Base-by-base conservation (phyloP, 2,888 invertebrate genomes). In the Drosophila mimica region DNA sequence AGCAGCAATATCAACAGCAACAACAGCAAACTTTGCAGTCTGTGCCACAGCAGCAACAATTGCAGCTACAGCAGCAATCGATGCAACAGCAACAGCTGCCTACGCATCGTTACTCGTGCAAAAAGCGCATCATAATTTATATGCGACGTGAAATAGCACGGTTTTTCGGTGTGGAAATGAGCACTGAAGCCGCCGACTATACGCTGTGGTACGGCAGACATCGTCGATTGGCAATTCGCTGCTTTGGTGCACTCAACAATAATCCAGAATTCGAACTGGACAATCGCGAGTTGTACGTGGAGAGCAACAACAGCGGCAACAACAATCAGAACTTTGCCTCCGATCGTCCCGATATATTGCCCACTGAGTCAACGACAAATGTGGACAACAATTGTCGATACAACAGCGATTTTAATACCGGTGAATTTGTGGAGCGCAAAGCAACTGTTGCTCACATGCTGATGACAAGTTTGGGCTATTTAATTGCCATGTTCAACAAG, bases 401-500 rank as follows among this genome's bases (percentile, higher is more conserved):
- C 20, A 25, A 70, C 34, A 80, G 74, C 4, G 89, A 92, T 4
- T 91, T 92, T 33, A 82, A 82, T 25, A 70, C 80, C 3, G 90
- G 89, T 0, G 89, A 92, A 17, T 89, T 96, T 70, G 91, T 93
- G 3, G 93, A 93, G 67, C 92, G 92, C 1, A 93, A 93, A 75
- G 85, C 91, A 6, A 90, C 93, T 3, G 93, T 93, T 0, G 91
- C 90, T 1, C 90, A 91, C 34, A 92, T 93, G 93, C 74, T 93
- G 8, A 88, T 93, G 68, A 82, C 91, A 6, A 92, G 92, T 17
- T 58, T 93, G 11, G 87, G 85, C 4, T 93, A 91, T 59, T 76
- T 93, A 30, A 88, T 93, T 0, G 93, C 95, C 94, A 94, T 95
- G 66, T 94, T 97, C 88, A 94, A 95, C 51, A 94, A 79, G 85